phyloP scores from a whole-genome alignment of 2,888 invertebrate species.

The Mimas tiliae region DNA sequence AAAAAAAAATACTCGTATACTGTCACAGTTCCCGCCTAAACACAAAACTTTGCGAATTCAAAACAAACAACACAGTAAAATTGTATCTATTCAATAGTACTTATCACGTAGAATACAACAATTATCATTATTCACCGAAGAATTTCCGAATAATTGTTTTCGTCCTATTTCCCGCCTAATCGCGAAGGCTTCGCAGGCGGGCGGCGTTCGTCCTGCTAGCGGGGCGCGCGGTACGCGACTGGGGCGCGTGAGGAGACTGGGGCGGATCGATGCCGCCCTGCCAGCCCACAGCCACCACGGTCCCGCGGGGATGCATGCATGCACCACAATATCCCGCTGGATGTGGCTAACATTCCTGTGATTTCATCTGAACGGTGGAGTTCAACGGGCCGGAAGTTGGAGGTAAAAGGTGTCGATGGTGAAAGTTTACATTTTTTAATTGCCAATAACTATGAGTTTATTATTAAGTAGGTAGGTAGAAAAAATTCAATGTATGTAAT shows the following conservation, averaged over 20 bases:
- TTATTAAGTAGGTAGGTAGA: neutral
- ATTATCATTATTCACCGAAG: neutral
- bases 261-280: slow-evolving; percentile 75
- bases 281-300: slow-evolving; percentile 44
- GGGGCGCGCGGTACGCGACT: slow-evolving; percentile 71
- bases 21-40: slow-evolving; percentile 12
- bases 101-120: neutral
- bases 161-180: slow-evolving; percentile 75
- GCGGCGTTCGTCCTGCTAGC: slow-evolving; percentile 60
- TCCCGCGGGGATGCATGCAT: slow-evolving; percentile 83
- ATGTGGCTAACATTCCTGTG: slow-evolving; percentile 37
- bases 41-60: neutral
- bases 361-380: neutral
- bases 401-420: neutral
- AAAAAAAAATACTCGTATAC: neutral
- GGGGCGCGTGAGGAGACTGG: slow-evolving; percentile 69
- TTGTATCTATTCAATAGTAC: neutral
- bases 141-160: neutral
- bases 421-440: neutral
- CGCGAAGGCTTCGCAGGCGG: slow-evolving; percentile 62
- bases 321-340: slow-evolving; percentile 43
- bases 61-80: neutral
- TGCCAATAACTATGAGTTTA: neutral
- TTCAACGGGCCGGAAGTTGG: neutral
- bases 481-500: no score